These are phyloP conservation scores for Callospermophilus lateralis DNA, from an alignment of 2,113 vertebrate species.

Conservation along the genomic window DNA sequence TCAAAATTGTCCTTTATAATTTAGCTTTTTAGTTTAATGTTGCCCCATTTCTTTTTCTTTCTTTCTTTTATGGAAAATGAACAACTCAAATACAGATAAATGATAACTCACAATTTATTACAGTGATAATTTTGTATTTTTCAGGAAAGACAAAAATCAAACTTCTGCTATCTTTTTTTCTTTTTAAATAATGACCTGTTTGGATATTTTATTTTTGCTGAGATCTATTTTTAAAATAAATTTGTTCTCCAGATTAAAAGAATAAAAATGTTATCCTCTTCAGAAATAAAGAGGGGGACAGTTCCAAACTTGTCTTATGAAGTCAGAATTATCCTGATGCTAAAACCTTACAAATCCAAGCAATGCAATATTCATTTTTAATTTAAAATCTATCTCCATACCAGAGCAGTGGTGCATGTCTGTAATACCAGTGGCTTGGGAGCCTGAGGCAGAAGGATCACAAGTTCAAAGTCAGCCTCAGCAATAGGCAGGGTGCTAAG, in stretches of 20 bases:
- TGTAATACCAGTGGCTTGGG: no score
- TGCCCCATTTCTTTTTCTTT: no score
- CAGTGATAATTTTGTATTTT: slow-evolving; percentile 53
- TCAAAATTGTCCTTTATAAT: slow-evolving; percentile 32
- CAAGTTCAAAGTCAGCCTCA: no score
- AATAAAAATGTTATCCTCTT: background rate
- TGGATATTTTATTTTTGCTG: slow-evolving; percentile 56
- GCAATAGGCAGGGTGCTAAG: no score
- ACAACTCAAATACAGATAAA: slow-evolving; percentile 26
- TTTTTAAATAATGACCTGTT: slow-evolving; percentile 57
- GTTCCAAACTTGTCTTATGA: background rate
- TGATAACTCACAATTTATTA: background rate
- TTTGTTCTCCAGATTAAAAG: background rate
- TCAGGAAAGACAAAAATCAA: slow-evolving; percentile 7
- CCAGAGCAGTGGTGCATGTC: no score
- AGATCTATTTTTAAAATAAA: slow-evolving; percentile 80
- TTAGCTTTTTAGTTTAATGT: no score
- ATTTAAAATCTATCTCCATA: background rate
- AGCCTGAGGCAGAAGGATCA: no score
- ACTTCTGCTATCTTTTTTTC: slow-evolving; percentile 28
- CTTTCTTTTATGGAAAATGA: no score
- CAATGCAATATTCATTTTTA: background rate
- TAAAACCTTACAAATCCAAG: background rate
- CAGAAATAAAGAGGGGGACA: background rate
- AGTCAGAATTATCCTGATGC: background rate